Evolutionary conservation across 2,113 vertebrate genomes (phyloP).

Genomic region (Channa maculata): DNA sequence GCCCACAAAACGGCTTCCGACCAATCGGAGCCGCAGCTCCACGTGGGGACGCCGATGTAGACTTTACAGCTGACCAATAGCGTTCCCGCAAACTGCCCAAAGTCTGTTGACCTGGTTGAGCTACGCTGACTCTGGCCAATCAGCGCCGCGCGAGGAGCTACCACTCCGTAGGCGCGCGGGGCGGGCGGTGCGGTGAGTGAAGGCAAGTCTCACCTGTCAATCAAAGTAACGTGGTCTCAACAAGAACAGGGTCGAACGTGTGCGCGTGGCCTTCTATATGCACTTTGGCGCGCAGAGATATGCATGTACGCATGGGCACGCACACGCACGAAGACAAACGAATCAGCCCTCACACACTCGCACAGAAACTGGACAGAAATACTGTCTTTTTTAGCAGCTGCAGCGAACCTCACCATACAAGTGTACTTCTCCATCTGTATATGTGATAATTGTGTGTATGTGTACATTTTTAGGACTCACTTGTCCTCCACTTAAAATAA

Average conservation of each 20-base stretch:
- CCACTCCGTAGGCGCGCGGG: constrained; percentile 83
- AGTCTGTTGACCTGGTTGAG: constrained; percentile 67
- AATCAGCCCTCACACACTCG: not conserved
- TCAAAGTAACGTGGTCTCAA: constrained; percentile 95
- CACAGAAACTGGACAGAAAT: not conserved
- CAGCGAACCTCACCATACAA: no score
- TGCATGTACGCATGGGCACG: not conserved
- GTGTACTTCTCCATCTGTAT: no score
- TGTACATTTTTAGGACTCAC: no score
- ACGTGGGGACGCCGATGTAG: constrained; percentile 71
- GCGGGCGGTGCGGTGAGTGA: constrained; percentile 66
- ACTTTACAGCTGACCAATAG: constrained; percentile 55
- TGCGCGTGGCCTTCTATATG: not conserved
- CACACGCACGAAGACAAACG: not conserved
- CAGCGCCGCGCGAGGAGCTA: constrained; percentile 5
- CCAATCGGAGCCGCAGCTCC: constrained; percentile 69
- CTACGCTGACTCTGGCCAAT: constrained; percentile 64
- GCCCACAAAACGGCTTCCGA: constrained; percentile 40
- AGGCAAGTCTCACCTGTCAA: constrained; percentile 92
- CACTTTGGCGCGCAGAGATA: no score
- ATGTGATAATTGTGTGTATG: no score
- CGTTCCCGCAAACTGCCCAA: not conserved
- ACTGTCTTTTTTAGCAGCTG: no score
- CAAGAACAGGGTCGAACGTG: constrained; percentile 22
- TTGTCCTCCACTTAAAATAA: no score